phyloP scores from a whole-genome alignment of 2,113 vertebrate species.

The Ardeotis arabs region DNA sequence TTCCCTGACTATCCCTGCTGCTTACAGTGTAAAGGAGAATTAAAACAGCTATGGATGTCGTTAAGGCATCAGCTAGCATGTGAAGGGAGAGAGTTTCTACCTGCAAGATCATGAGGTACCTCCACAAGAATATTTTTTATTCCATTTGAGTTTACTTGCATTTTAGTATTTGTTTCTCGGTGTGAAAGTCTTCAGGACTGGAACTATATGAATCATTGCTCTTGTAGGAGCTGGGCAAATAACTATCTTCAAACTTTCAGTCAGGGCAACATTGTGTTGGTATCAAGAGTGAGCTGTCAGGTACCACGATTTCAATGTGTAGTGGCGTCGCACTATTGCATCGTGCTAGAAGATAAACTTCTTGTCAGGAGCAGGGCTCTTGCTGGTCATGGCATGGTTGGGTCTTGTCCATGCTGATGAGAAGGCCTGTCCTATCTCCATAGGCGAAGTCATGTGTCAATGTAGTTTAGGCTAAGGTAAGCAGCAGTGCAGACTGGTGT shows the following conservation, averaged over 20 bases:
- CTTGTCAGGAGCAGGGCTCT: neutral
- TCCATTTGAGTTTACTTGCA: neutral
- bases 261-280: neutral
- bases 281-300: neutral
- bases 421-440: neutral
- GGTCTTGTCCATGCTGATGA: neutral
- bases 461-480: neutral
- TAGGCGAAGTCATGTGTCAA: neutral
- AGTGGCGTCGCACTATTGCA: neutral
- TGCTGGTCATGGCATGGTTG: neutral
- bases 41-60: neutral
- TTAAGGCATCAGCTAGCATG: neutral
- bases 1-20: neutral
- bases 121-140: neutral
- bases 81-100: neutral
- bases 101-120: neutral
- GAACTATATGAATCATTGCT: neutral
- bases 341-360: neutral
- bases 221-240: neutral
- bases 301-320: neutral
- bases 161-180: neutral
- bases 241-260: neutral
- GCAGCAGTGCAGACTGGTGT: neutral
- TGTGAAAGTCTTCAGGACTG: neutral
- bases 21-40: neutral